These are phyloP conservation scores for Chalcosyrphus nemorum DNA, from an alignment of 2,888 invertebrate species.

Conservation along the genomic window DNA sequence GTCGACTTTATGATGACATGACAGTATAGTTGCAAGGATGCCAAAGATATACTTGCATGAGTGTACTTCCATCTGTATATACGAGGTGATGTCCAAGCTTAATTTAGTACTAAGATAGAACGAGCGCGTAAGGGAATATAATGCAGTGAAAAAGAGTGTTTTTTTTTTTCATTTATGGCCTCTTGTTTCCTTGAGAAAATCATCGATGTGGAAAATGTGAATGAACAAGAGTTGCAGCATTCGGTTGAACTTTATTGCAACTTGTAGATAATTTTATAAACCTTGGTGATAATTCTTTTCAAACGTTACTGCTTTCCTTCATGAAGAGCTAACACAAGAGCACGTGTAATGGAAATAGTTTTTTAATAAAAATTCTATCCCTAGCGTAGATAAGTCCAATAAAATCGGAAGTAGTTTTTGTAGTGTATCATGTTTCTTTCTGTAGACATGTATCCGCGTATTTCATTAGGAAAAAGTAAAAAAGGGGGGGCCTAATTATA, in stretches of 20 bases:
- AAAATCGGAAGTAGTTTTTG: too few species aligned
- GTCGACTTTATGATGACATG: slow-evolving; percentile 68
- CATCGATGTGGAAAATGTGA: slow-evolving; percentile 52
- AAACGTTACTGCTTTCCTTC: background rate
- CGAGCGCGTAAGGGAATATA: background rate
- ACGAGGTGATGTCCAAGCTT: slow-evolving; percentile 38
- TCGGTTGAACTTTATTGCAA: slow-evolving; percentile 9
- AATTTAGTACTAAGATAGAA: slow-evolving; percentile 28
- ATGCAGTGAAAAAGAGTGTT: slow-evolving; percentile 8
- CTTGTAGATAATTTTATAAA: background rate
- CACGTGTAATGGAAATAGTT: too few species aligned
- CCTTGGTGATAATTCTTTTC: background rate
- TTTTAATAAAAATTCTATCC: too few species aligned
- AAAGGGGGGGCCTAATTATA: too few species aligned
- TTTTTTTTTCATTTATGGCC: slow-evolving; percentile 11
- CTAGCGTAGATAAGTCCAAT: too few species aligned
- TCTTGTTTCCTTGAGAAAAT: background rate
- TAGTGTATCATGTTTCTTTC: too few species aligned
- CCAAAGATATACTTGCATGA: slow-evolving; percentile 39
- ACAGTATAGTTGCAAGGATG: slow-evolving; percentile 53
- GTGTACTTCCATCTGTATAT: slow-evolving; percentile 21
- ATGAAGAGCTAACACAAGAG: background rate
- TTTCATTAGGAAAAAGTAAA: too few species aligned
- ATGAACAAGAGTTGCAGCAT: slow-evolving; percentile 5
- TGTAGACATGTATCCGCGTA: too few species aligned